Evolutionary conservation across 2,113 vertebrate species (phyloP).

Genomic region (Syngnathus floridae): DNA sequence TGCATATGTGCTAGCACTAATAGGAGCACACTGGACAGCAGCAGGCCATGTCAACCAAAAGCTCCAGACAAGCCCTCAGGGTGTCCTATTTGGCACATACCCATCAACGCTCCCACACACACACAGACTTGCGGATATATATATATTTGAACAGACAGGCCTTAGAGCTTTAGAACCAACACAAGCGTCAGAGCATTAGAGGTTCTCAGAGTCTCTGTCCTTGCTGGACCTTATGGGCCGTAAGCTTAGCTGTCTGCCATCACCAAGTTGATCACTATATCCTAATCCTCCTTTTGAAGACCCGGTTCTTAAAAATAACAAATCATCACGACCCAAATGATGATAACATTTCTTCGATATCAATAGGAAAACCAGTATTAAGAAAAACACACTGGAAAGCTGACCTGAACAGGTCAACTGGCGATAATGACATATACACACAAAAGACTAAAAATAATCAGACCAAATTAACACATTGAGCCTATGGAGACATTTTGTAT

Average conservation of each 20-base stretch:
- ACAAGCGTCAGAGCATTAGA: conserved; percentile 30
- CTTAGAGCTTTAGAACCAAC: conserved; percentile 45
- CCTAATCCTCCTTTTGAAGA: conserved; percentile 1
- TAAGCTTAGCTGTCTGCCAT: conserved; percentile 37
- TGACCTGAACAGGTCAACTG: background rate
- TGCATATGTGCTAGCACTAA: conserved; percentile 49
- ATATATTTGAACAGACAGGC: conserved; percentile 20
- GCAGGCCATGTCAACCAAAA: conserved; percentile 64
- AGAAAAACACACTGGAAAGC: background rate
- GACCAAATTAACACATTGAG: background rate
- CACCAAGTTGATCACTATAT: conserved; percentile 17
- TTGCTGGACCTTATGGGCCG: conserved; percentile 43
- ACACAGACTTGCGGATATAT: conserved; percentile 3
- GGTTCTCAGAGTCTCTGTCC: conserved; percentile 43
- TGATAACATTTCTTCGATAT: background rate
- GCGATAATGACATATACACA: background rate
- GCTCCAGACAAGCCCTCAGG: conserved; percentile 66
- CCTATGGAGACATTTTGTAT: background rate
- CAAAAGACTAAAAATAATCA: background rate
- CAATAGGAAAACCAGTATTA: background rate
- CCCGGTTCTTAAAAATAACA: background rate
- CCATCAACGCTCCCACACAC: conserved; percentile 12
- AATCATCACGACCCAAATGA: conserved; percentile 1
- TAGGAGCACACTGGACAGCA: conserved; percentile 64
- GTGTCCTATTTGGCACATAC: conserved; percentile 65